A percentile compares a stretch with the other conserved stretches of the same genome.
These are phyloP conservation scores for Oryzias curvinotus DNA, from an alignment of 2,113 vertebrate genomes.

Conservation along the genomic window DNA sequence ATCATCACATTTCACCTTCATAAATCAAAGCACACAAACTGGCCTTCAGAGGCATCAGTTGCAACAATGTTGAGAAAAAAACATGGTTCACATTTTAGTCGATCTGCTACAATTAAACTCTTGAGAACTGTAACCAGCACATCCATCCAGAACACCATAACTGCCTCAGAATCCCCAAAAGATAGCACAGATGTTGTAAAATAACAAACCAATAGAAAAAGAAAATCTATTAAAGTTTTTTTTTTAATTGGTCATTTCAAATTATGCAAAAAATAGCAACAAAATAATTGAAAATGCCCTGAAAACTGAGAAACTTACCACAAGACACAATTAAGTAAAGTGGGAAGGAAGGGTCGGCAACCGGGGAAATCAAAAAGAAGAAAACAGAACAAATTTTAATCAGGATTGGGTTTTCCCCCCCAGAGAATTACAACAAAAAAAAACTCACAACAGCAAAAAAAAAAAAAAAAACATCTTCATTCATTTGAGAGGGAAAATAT, in stretches of 20 bases:
- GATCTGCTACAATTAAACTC: too few species aligned
- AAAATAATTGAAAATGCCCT: conserved; percentile 72
- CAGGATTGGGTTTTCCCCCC: conserved; percentile 81
- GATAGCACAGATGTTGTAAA: too few species aligned
- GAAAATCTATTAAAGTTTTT: conserved; percentile 1
- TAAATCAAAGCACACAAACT: too few species aligned
- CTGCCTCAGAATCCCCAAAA: too few species aligned
- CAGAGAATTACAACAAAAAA: conserved; percentile 81
- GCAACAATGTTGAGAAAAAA: too few species aligned
- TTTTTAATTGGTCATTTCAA: conserved; percentile 60
- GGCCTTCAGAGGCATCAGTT: too few species aligned
- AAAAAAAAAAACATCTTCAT: conserved; percentile 69
- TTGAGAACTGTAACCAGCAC: too few species aligned
- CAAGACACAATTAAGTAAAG: conserved; percentile 99
- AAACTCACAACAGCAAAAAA: conserved; percentile 67
- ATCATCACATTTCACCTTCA: too few species aligned
- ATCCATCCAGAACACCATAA: too few species aligned
- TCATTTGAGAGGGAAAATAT: conserved; percentile 56
- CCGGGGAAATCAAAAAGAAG: conserved; percentile 92
- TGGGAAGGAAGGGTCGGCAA: conserved; percentile 96
- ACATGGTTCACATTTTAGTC: too few species aligned
- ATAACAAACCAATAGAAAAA: neutral
- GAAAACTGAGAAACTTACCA: conserved; percentile 95
- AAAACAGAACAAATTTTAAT: conserved; percentile 99
- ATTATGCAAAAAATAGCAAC: conserved; percentile 22